These are phyloP conservation scores for Yponomeuta sedellus DNA, from an alignment of 2,888 invertebrate species.

Conservation along the genomic window DNA sequence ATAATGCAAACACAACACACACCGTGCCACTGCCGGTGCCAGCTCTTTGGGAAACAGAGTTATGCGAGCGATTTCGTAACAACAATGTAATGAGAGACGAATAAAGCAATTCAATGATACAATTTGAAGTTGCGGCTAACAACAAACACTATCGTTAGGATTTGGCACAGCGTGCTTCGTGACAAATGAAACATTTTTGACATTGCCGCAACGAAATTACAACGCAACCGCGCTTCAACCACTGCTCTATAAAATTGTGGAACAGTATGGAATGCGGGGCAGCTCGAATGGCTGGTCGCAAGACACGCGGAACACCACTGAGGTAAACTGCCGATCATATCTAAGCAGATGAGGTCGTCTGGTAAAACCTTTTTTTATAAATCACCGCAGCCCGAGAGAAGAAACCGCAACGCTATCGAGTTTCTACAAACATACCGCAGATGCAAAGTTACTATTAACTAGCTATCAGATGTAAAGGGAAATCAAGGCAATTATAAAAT, in stretches of 20 bases:
- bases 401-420: conserved; percentile 20
- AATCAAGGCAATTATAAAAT: conserved; percentile 2
- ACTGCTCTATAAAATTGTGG: background rate
- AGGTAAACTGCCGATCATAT: background rate
- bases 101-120: background rate
- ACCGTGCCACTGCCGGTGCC: background rate
- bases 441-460: background rate
- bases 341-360: background rate
- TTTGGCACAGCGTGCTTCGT: background rate
- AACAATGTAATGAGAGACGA: background rate
- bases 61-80: background rate
- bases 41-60: conserved; percentile 1
- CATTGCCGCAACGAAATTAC: background rate
- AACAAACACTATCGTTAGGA: background rate
- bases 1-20: conserved; percentile 2
- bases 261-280: background rate
- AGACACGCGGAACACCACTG: background rate
- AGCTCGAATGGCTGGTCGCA: background rate
- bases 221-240: background rate
- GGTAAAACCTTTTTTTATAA: background rate
- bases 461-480: background rate
- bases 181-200: background rate
- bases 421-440: conserved; percentile 13
- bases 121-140: background rate
- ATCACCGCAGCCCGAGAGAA: conserved; percentile 3